These are phyloP conservation scores for Lycaena phlaeas DNA, from an alignment of 2,888 invertebrate species.

Conservation along the genomic window DNA sequence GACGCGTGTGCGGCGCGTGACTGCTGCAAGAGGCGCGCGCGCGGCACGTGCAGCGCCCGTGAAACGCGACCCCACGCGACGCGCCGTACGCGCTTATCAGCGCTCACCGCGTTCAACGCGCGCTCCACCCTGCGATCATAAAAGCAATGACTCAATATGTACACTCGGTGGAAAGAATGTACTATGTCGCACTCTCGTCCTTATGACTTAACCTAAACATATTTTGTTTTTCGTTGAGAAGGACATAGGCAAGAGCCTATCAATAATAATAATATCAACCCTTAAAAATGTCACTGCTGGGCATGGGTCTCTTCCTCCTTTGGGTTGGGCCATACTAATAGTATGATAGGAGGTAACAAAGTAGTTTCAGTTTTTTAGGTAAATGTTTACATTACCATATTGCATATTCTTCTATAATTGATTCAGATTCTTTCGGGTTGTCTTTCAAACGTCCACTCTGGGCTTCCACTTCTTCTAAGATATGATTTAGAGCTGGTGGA, in stretches of 20 bases:
- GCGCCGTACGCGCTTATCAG: slow-evolving; percentile 20
- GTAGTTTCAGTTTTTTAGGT: too few relatives aligned
- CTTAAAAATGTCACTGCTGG: too few relatives aligned
- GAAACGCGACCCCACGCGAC: slow-evolving; percentile 36
- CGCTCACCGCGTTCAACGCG: slow-evolving; percentile 20
- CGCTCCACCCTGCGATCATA: slow-evolving; percentile 29
- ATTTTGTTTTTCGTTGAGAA: too few relatives aligned
- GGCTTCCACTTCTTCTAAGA: slow-evolving; percentile 39
- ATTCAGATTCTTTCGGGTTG: slow-evolving; percentile 27
- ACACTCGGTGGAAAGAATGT: too few relatives aligned
- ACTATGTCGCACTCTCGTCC: too few relatives aligned
- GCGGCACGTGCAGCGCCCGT: slow-evolving; percentile 26
- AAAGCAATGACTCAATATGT: not conserved
- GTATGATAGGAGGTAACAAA: too few relatives aligned
- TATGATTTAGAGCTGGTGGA: slow-evolving; percentile 29
- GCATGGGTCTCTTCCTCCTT: too few relatives aligned
- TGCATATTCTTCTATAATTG: slow-evolving; percentile 31
- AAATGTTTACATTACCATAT: slow-evolving; percentile 32
- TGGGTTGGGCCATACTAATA: too few relatives aligned
- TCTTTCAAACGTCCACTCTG: slow-evolving; percentile 24
- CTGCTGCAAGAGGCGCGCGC: slow-evolving; percentile 24
- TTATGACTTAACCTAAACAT: too few relatives aligned
- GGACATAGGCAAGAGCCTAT: too few relatives aligned
- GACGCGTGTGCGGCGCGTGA: too few relatives aligned
- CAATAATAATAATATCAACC: too few relatives aligned